A percentile compares a stretch with the other conserved stretches of the same genome.
Evolutionary conservation across 2,888 invertebrate species (phyloP).

Genomic region (Spisula solida): DNA sequence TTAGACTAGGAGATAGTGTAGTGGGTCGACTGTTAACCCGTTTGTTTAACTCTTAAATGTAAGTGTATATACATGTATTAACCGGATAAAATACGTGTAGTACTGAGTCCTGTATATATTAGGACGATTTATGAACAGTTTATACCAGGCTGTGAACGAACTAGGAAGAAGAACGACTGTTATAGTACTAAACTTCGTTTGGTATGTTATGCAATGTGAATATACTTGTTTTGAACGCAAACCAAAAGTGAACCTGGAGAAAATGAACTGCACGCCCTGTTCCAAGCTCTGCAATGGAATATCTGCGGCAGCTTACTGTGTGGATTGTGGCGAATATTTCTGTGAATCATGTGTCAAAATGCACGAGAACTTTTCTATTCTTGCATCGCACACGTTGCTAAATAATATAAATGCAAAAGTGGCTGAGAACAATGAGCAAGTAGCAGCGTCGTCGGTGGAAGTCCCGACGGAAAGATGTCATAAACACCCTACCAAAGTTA

Average conservation of each 20-base stretch:
- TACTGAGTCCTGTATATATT: not conserved
- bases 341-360: constrained; percentile 38
- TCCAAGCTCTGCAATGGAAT: constrained; percentile 8
- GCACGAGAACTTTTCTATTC: constrained; percentile 48
- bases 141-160: not conserved
- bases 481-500: constrained; percentile 46
- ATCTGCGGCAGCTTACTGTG: constrained; percentile 29
- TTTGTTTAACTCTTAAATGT: not conserved
- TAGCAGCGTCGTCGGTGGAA: not conserved
- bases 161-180: not conserved
- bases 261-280: constrained; percentile 42
- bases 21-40: not conserved
- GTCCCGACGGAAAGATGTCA: constrained; percentile 45
- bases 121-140: not conserved
- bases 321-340: constrained; percentile 45
- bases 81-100: not conserved
- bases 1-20: not conserved
- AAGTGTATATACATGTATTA: no score
- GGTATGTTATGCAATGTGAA: not conserved
- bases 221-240: constrained; percentile 19
- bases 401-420: not conserved
- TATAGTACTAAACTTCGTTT: not conserved
- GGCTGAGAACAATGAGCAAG: not conserved
- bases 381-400: constrained; percentile 31
- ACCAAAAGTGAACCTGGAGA: not conserved